Evolutionary conservation across 2,113 vertebrate genomes (phyloP).

Genomic region (Puffinus mauretanicus): DNA sequence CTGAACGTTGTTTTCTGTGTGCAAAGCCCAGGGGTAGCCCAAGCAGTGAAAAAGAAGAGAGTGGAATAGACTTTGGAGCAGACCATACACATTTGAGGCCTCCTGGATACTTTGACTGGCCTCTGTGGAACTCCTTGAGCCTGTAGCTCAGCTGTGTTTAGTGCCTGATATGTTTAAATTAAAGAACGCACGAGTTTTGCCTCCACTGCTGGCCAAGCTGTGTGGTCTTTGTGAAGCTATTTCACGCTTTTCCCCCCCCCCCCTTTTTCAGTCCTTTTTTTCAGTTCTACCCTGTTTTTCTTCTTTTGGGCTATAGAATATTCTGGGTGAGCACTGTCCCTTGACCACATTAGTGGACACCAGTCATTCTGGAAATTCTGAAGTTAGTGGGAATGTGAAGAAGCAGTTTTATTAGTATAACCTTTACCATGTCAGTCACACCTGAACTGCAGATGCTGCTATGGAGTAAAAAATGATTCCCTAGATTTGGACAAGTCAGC

Average conservation of each 20-base stretch:
- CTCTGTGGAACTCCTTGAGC: not conserved
- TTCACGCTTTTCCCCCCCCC: too few species aligned
- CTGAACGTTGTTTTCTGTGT: not conserved
- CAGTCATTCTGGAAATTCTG: not conserved
- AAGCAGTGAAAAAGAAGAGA: not conserved
- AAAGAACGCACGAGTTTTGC: not conserved
- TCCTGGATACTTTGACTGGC: not conserved
- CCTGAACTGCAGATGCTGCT: constrained; percentile 24
- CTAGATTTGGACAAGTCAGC: not conserved
- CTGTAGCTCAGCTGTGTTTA: not conserved
- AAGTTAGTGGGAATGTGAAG: not conserved
- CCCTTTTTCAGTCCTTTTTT: not conserved
- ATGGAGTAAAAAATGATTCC: not conserved
- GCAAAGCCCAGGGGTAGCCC: not conserved
- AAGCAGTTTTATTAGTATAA: not conserved
- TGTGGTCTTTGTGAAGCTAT: not conserved
- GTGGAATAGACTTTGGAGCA: not conserved
- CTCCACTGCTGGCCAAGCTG: not conserved
- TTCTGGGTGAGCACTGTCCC: not conserved
- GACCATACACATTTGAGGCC: not conserved
- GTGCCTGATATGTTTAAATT: not conserved
- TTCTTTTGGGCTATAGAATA: not conserved
- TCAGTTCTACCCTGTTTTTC: not conserved
- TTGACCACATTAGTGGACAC: not conserved
- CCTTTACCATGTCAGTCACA: not conserved